Percentiles rank a stretch among this genome's conserved stretches.
Conservation (phyloP, 2,888 invertebrate species). For the Bhutanitis thaidina region DNA sequence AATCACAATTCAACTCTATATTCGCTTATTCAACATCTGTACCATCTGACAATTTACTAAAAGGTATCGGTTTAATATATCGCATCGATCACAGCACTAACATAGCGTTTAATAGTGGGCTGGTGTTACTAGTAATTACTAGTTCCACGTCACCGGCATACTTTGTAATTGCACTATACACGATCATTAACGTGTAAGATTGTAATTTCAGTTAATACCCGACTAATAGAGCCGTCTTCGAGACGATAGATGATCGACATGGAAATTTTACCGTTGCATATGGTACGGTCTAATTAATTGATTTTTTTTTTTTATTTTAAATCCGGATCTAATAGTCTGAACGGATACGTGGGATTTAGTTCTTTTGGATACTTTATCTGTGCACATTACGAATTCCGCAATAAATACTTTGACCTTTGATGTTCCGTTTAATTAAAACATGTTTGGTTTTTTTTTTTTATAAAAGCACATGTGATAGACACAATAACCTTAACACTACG, state of each 20-base stretch:
- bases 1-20: too few relatives aligned
- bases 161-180: constrained; percentile 38
- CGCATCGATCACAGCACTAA: constrained; percentile 8
- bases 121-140: constrained; percentile 28
- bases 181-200: constrained; percentile 36
- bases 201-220: constrained; percentile 36
- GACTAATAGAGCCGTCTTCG: constrained; percentile 35
- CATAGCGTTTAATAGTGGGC: neutral
- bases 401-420: too few relatives aligned
- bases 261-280: constrained; percentile 25
- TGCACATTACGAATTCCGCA: too few relatives aligned
- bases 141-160: constrained; percentile 28
- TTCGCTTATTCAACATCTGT: too few relatives aligned
- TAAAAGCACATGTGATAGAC: too few relatives aligned
- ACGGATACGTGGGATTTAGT: constrained; percentile 7
- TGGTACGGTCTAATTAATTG: constrained; percentile 20
- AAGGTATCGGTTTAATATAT: constrained; percentile 14
- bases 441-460: too few relatives aligned
- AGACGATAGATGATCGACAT: constrained; percentile 32
- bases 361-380: neutral
- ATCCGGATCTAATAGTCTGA: neutral
- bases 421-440: too few relatives aligned
- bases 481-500: too few relatives aligned
- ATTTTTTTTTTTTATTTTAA: constrained; percentile 8
- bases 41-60: too few relatives aligned